Conservation (phyloP, 2,797 vertebrate genomes). For the Natrix natrix region DNA sequence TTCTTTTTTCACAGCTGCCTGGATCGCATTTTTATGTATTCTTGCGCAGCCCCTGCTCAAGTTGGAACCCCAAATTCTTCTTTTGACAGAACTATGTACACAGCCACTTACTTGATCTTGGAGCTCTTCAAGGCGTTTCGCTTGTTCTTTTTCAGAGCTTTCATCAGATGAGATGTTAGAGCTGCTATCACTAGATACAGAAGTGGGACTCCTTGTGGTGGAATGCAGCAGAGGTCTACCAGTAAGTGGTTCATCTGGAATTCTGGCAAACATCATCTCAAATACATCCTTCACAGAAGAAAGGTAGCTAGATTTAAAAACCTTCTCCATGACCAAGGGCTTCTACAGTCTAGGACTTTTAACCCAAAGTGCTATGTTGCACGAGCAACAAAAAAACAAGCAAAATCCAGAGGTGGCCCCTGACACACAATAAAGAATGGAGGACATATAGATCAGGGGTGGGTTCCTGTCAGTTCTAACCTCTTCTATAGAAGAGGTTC, state of each 20-base stretch:
- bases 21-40: background rate
- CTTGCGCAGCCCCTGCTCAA: background rate
- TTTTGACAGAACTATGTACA: background rate
- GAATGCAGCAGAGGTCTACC: conserved; percentile 33
- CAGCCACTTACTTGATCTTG: conserved; percentile 78
- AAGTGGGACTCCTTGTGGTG: conserved; percentile 25
- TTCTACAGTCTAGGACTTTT: background rate
- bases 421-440: background rate
- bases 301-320: conserved; percentile 8
- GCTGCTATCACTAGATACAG: conserved; percentile 62
- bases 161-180: conserved; percentile 66
- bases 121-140: conserved; percentile 72
- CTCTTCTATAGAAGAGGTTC: too few species aligned
- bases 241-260: conserved; percentile 74
- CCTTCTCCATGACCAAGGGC: background rate
- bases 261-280: conserved; percentile 83
- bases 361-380: background rate
- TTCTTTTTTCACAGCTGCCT: background rate
- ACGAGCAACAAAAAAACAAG: background rate
- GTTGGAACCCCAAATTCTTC: background rate
- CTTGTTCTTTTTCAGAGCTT: conserved; percentile 69
- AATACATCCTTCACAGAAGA: conserved; percentile 82
- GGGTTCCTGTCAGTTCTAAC: too few species aligned
- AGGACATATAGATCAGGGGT: background rate
- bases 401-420: background rate